These are phyloP conservation scores for Hirtodrosophila alboralis DNA, from an alignment of 2,888 invertebrate species.

Conservation along the genomic window DNA sequence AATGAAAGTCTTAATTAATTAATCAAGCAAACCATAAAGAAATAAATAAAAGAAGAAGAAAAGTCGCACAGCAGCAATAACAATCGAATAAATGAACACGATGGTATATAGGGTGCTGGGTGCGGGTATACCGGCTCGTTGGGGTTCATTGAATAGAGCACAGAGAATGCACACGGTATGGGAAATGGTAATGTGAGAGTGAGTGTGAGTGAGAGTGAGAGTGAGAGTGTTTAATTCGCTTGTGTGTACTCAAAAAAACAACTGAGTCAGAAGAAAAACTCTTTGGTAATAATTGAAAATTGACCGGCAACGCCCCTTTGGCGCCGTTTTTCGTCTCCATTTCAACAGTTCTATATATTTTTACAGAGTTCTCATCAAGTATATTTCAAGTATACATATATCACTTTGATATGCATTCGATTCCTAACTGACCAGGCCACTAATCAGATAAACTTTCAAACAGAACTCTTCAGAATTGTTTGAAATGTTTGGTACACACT, in stretches of 20 bases:
- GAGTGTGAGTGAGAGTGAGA: slow-evolving; percentile 2
- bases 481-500: background rate
- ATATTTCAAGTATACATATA: background rate
- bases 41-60: no score
- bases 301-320: slow-evolving; percentile 37
- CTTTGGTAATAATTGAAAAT: slow-evolving; percentile 67
- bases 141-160: slow-evolving; percentile 37
- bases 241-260: slow-evolving; percentile 17
- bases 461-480: slow-evolving; percentile 2
- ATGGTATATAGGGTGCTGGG: slow-evolving; percentile 19
- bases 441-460: slow-evolving; percentile 24
- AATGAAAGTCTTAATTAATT: slow-evolving; percentile 60
- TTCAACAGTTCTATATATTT: background rate
- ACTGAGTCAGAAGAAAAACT: slow-evolving; percentile 59
- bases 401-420: slow-evolving; percentile 10
- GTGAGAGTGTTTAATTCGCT: slow-evolving; percentile 7
- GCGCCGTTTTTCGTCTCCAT: background rate
- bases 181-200: slow-evolving; percentile 10
- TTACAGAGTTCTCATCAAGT: background rate
- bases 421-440: slow-evolving; percentile 35
- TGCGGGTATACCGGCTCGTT: slow-evolving; percentile 29
- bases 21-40: slow-evolving; percentile 41
- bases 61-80: slow-evolving; percentile 8
- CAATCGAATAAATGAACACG: no score
- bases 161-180: slow-evolving; percentile 7